phyloP scores from a whole-genome alignment of 1,140 invertebrate genomes.

The Aphelinus atriplicis region DNA sequence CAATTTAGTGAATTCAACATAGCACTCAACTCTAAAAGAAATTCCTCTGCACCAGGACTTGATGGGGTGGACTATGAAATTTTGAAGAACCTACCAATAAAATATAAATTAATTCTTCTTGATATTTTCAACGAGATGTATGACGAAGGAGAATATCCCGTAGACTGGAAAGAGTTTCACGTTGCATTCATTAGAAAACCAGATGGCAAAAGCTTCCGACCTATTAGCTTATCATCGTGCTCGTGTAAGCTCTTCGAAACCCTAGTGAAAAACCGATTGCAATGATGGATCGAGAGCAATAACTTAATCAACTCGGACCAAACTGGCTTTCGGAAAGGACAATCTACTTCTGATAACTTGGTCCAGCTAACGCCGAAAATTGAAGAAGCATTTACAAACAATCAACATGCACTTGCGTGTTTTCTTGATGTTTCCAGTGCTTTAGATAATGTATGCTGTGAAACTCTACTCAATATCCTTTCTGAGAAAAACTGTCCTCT shows the following conservation, averaged over 20 bases:
- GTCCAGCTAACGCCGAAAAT: conserved; percentile 1
- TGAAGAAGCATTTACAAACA: neutral
- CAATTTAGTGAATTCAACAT: conserved; percentile 1
- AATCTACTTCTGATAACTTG: conserved; percentile 25
- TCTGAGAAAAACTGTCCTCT: neutral
- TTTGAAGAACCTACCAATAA: neutral
- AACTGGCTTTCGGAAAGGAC: conserved; percentile 28
- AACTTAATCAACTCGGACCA: neutral
- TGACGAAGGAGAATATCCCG: no score
- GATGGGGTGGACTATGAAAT: conserved; percentile 1
- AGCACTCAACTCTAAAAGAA: neutral
- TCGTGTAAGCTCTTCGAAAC: conserved; percentile 37
- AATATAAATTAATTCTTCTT: neutral
- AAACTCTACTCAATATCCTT: conserved; percentile 21
- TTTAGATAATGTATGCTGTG: conserved; percentile 31
- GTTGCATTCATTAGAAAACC: conserved; percentile 28
- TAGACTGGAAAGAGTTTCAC: conserved; percentile 15
- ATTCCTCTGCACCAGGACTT: neutral
- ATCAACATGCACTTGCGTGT: neutral
- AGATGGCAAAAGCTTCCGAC: conserved; percentile 7
- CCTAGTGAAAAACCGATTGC: conserved; percentile 32
- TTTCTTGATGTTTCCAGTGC: conserved; percentile 39
- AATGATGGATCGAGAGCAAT: conserved; percentile 27
- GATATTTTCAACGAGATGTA: conserved; percentile 4
- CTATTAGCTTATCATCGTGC: conserved; percentile 28